Base-by-base conservation (phyloP, 2,888 invertebrate species). In the Ctenicera cuprea region DNA sequence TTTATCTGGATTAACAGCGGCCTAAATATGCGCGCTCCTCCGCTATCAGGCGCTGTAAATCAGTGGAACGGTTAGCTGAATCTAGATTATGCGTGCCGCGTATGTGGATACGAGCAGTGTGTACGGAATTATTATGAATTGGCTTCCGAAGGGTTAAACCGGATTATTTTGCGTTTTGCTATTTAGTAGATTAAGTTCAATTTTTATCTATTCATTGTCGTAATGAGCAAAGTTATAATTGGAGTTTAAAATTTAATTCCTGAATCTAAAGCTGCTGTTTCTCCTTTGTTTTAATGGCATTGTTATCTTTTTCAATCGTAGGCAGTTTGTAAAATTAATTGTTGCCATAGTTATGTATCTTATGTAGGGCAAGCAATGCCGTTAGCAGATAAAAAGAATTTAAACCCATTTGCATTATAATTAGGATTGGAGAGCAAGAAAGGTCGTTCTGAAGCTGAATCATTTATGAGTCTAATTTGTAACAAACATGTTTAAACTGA, bases 1-100 rank as follows among this genome's bases (percentile, higher is more conserved):
- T 65, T 74, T 74, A 74, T 74, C 74, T 66, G 74, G 74, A 74
- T 74, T 70, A 74, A 67, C 74, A 62, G 74, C 66, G 70, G 74
- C 70, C 74, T 74, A 74, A 74, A 74, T 74, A 74, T 74, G 74
- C 74, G 71, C 70, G 70, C 45, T 65, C 52, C 64, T 71, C 71
- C 61, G 71, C 61, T 74, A 74, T 74, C 74, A 65, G 62, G 37
- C 70, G 57, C 62, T 74, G 74, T 74, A 74, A 74, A 74, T 74
- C 74, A 74, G 74, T 63, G 71, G 62, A 71, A 70, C 71, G 70
- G 74, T 74, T 74, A 74, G 74, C 70, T 62, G 69, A 57, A 71
- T 74, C 62, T 66, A 74, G 74, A 71, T 74, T 74, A 74, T 70
- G 65, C 71, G 70, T 74, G 48, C 66, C 65, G 74, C 71, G 74